phyloP scores from a whole-genome alignment of 2,797 vertebrate genomes.

The Sus cebifrons region DNA sequence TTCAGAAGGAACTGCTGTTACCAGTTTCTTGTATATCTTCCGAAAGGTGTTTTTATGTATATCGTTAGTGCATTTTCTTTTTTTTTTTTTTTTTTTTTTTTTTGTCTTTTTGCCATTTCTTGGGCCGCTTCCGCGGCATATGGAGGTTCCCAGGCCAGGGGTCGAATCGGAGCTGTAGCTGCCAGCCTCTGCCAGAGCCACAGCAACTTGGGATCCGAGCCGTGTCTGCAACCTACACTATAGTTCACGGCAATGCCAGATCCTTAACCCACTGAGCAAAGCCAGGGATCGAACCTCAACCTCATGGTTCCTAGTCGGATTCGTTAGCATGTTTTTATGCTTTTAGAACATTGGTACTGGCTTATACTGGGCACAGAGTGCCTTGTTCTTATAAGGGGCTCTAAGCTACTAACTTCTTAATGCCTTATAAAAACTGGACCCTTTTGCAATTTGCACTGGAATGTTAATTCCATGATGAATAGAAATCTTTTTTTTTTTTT shows the following conservation, averaged over 20 bases:
- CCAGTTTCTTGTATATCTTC: neutral
- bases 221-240: too few species aligned
- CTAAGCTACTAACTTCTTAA: neutral
- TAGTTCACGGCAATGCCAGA: too few species aligned
- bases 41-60: neutral
- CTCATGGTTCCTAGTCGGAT: too few species aligned
- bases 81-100: too few species aligned
- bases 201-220: too few species aligned
- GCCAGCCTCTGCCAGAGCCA: too few species aligned
- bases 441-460: neutral
- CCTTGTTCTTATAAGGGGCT: neutral
- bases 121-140: too few species aligned
- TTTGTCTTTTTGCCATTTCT: too few species aligned
- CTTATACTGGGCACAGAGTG: neutral
- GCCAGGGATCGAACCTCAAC: too few species aligned
- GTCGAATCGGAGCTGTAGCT: too few species aligned
- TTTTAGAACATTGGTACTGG: neutral
- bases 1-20: neutral
- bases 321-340: neutral
- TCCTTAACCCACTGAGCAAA: too few species aligned
- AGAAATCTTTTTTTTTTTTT: constrained; percentile 44
- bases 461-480: constrained; percentile 71
- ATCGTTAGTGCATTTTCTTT: neutral
- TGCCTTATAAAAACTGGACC: constrained; percentile 23
- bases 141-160: too few species aligned